Evolutionary conservation across 2,888 invertebrate species (phyloP), one percentile per base, ranked within the genome.

Genomic region (Drosophila subquinaria): DNA sequence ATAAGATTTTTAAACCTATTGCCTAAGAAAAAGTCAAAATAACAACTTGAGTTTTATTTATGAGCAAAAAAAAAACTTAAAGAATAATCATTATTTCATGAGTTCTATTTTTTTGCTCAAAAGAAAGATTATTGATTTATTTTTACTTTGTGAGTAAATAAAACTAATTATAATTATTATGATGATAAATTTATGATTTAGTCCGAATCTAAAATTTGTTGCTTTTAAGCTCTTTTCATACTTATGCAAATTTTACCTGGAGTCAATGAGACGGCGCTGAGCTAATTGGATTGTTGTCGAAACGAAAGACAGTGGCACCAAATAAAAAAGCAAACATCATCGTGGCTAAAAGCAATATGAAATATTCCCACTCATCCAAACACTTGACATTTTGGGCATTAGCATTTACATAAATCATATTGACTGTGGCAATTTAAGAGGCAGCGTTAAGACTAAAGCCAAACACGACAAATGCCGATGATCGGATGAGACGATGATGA

Each of bases 401-500:
- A 85, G 70, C 83, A 88, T 83, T 88, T 77, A 77, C 88, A 82
- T 82, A 88, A 83, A 88, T 83, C 83, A 83, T 82, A 88, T 79
- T 82, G 80, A 45, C 62, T 67, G 33, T 63, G 75, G 78, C 66
- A 70, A 77, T 77, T 76, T 47, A 63, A 72, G 59, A 76, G 61
- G 64, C 66, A 61, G 57, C 47, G 51, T 56, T 50, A 60, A 69
- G 65, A 67, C 64, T 60, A 55, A 64, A 65, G 57, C 33, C 35
- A 79, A 77, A 81, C 72, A 75, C 64, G 64, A 77, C 72, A 43
- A 59, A 61, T 33, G 6, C 56, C 45, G 40, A 66, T 59, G 59
- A 59, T 50, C 40, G 17, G 36, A 38, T 27, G 57, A n/a, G 57
- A n/a, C 23, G 42, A 45, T 52, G 66, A 55, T 42, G 23, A 36